Evolutionary conservation across 2,888 invertebrate genomes (phyloP).

Genomic region (Harpalus rubripes): DNA sequence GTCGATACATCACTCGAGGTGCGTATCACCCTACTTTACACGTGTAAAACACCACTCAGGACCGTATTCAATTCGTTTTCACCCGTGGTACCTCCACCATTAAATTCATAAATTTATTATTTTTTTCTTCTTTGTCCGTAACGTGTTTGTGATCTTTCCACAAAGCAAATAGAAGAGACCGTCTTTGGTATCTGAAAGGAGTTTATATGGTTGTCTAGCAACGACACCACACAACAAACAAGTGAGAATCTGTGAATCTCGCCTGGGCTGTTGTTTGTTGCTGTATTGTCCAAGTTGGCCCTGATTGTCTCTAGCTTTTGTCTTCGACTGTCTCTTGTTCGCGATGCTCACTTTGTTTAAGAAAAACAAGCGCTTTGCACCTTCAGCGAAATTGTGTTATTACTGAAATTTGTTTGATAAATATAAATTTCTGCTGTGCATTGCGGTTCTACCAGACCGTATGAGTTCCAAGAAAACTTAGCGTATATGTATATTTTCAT

Average conservation of each 20-base stretch:
- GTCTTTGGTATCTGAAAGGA: background rate
- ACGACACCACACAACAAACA: slow-evolving; percentile 16
- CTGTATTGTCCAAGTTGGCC: slow-evolving; percentile 23
- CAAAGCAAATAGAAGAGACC: background rate
- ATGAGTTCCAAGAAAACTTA: no score
- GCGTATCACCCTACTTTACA: background rate
- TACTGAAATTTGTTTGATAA: no score
- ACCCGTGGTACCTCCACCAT: no score
- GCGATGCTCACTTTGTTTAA: slow-evolving; percentile 14
- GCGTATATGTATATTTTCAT: no score
- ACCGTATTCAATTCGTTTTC: background rate
- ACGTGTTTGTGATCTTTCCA: no score
- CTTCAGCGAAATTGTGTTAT: background rate
- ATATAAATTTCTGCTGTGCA: no score
- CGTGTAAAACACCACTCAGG: background rate
- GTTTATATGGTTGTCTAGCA: background rate
- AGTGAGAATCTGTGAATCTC: slow-evolving; percentile 5
- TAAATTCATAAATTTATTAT: no score
- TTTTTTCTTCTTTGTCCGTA: no score
- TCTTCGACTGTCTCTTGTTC: slow-evolving; percentile 3
- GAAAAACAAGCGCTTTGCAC: background rate
- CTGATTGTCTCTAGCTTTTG: slow-evolving; percentile 29
- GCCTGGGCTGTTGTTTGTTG: background rate
- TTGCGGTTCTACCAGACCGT: no score
- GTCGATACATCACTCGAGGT: slow-evolving; percentile 16